Base-by-base conservation (phyloP, 2,888 invertebrate genomes). In the Drosophila helvetica region DNA sequence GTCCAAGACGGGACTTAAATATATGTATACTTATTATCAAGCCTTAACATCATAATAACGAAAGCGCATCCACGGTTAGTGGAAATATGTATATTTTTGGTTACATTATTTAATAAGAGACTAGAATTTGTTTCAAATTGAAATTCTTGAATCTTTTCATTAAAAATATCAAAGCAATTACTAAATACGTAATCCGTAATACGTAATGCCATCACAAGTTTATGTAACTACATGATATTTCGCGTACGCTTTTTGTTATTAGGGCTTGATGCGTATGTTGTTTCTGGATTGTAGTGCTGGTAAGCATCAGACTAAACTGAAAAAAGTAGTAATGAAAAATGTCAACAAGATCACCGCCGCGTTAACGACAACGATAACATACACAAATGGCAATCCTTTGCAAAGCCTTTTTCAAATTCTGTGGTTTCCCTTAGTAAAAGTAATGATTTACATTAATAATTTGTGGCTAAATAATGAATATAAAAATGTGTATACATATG, bases 311-410 rank as follows among this genome's bases (percentile, higher is more conserved):
- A 83, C 83, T 84, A 83, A 86, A 86, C 81, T 83, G 86, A 83
- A 86, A 84, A 83, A 83, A 86, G 83, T 84, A 83, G 83, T 83
- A 83, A 83, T 83, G 83, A 83, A 83, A 83, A 83, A 73, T 79
- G 86, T 78, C 86, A 80, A 84, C 86, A 77, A 71, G 69, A 71
- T 85, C 70, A 66, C 62, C 63, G 77, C 79, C 74, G 70, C 51
- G 67, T 77, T 67, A 65, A 77, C 71, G 74, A 79, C 74, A 61
- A 78, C 70, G 75, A 70, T 68, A 67, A 71, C 62, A 74, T 77
- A 74, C 77, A 75, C 75, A 71, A 75, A 66, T 76, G 66, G 55
- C 60, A 72, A 70, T 70, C 64, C 71, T 71, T 69, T 71, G 64
- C 63, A 64, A 63, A 53, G 57, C 64, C 53, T 64, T 50, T 64